Evolutionary conservation across 2,797 vertebrate species (phyloP).

Genomic region (Cheirogaleus major): DNA sequence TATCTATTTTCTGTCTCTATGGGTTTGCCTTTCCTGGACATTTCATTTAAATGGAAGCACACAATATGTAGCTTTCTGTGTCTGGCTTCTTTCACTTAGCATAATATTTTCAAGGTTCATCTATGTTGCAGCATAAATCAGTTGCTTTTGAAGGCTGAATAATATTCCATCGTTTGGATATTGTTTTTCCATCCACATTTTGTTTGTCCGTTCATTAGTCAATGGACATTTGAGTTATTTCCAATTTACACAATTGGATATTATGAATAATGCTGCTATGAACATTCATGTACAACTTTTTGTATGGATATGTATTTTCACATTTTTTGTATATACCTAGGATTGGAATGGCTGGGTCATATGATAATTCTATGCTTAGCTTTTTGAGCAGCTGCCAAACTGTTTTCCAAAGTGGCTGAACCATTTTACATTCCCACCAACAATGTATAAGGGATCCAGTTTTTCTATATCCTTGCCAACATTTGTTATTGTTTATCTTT

Average conservation of each 20-base stretch:
- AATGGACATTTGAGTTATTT: background rate
- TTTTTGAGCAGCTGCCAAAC: background rate
- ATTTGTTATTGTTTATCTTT: background rate
- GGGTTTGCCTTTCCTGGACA: background rate
- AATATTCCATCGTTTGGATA: background rate
- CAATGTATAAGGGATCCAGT: background rate
- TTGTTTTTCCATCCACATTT: background rate
- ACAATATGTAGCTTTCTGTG: background rate
- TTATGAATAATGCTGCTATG: background rate
- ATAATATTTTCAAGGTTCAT: background rate
- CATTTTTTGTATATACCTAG: background rate
- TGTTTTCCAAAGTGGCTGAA: background rate
- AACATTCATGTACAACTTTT: background rate
- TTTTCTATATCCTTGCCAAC: background rate
- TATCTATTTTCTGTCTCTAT: background rate
- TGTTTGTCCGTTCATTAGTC: background rate
- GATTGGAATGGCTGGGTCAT: background rate
- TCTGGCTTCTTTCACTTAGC: background rate
- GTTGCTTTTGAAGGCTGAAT: background rate
- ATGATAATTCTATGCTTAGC: background rate
- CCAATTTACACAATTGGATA: background rate
- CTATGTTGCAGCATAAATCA: background rate
- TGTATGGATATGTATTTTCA: background rate
- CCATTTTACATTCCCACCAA: background rate
- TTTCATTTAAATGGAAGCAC: background rate